Base-by-base conservation (phyloP, 2,113 vertebrate genomes). In the Progne subis region DNA sequence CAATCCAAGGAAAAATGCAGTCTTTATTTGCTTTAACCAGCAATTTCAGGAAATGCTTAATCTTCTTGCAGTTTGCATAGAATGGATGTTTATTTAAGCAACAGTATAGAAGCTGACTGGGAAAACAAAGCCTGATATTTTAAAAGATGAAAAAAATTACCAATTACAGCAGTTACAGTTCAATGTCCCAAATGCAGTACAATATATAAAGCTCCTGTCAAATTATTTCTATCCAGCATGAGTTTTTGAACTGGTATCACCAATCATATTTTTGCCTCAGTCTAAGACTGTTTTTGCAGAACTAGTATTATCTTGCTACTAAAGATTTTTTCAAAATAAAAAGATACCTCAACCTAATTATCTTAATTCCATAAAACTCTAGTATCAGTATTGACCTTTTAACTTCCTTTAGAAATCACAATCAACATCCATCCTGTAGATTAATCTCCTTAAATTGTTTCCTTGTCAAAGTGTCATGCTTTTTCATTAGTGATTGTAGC, bases 401-500 rank as follows among this genome's bases (percentile, higher is more conserved):
- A 41, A 65, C 82, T 91, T 95, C 63, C 60, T 88, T 61, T 31
- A 34, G 75, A 82, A 94, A 95, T 94, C 91, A 94, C 94, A 94
- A 71, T 94, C 84, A 95, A 65, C 65, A 61, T 59, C 61, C 74
- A 69, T 64, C 72, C 55, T 81, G 57, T 67, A 86, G 59, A 67
- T 91, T 94, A 85, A 77, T 68, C 57, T 75, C 52, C 76, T 94
- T 94, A 79, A 95, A 95, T 92, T 96, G 68, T 60, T 96, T 96
- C 94, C 71, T 86, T 94, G 67, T 96, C 88, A 93, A 86, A 96
- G 86, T 81, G 41, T 81, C 68, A 52, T 68, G 32, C 28, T 64
- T 82, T 37, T 59, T 79, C 67, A 92, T 93, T 78, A 75, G 63
- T 59, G 65, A 44, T 88, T 89, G 72, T 56, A 93, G 43, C 26